Percentiles rank a stretch among this genome's conserved stretches.
These are phyloP conservation scores for Dusona sp. DNA, from an alignment of 2,888 invertebrate species.

Conservation along the genomic window DNA sequence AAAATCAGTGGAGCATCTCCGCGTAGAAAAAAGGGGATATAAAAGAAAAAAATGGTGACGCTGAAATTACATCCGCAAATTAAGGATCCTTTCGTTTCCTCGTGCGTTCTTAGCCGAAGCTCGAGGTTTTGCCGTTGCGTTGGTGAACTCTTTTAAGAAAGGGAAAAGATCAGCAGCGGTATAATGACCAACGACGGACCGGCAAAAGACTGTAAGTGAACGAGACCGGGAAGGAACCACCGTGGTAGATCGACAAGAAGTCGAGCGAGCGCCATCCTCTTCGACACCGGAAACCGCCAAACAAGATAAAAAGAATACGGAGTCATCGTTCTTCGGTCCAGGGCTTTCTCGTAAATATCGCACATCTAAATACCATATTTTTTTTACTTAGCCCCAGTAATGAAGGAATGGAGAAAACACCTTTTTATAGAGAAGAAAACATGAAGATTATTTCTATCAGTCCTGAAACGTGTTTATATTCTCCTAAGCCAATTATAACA, in stretches of 20 bases:
- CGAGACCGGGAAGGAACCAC: conserved; percentile 6
- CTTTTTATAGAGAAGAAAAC: background rate
- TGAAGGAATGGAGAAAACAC: background rate
- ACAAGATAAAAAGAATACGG: conserved; percentile 34
- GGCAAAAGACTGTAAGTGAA: background rate
- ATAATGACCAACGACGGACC: conserved; percentile 76
- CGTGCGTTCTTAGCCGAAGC: conserved; percentile 25
- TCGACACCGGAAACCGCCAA: conserved; percentile 80
- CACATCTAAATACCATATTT: background rate
- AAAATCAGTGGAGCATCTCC: background rate
- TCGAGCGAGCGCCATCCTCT: conserved; percentile 14
- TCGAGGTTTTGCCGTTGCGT: conserved; percentile 25
- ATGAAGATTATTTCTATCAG: background rate
- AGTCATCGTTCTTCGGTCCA: conserved; percentile 51
- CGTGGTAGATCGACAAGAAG: conserved; percentile 19
- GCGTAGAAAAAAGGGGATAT: background rate
- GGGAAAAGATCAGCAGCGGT: conserved; percentile 34
- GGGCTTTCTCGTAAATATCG: conserved; percentile 16
- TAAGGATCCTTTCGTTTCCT: conserved; percentile 56
- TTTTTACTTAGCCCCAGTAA: background rate
- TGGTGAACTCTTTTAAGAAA: background rate
- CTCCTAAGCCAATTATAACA: background rate
- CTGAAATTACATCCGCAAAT: conserved; percentile 60
- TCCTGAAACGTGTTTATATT: background rate
- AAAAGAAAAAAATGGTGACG: conserved; percentile 40